A percentile compares a stretch with the other conserved stretches of the same genome.
Conservation (phyloP, 35 echinoderm and acorn worm genomes). For the Heliocidaris tuberculata region DNA sequence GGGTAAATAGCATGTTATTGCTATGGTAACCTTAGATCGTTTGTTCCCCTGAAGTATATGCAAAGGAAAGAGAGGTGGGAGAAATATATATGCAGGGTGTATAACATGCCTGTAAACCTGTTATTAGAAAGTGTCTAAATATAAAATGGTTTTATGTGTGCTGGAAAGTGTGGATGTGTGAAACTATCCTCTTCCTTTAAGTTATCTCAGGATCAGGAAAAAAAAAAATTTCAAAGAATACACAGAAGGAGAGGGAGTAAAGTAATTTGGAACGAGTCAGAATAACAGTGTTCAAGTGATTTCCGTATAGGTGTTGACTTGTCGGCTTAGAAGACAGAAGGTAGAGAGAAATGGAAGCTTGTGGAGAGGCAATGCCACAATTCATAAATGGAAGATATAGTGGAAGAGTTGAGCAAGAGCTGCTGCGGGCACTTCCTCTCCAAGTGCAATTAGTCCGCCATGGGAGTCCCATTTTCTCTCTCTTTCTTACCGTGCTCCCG, state of each 20-base stretch:
- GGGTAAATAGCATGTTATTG: background rate
- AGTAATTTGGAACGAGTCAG: background rate
- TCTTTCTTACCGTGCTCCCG: background rate
- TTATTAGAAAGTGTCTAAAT: background rate
- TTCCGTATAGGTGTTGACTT: background rate
- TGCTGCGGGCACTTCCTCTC: background rate
- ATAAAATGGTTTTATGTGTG: background rate
- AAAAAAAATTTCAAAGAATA: background rate
- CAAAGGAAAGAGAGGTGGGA: background rate
- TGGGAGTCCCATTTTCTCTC: background rate
- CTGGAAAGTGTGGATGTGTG: background rate
- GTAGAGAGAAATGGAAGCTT: background rate
- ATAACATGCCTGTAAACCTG: background rate
- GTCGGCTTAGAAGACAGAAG: background rate
- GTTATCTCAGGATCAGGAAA: background rate
- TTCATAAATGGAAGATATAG: background rate
- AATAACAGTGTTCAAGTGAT: background rate
- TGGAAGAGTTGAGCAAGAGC: background rate
- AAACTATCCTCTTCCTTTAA: background rate
- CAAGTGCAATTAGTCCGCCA: conserved; percentile 8
- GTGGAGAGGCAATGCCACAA: background rate
- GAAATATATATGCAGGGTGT: background rate
- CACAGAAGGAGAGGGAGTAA: background rate
- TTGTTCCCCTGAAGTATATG: background rate
- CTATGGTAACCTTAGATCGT: background rate